A percentile compares a stretch with the other conserved stretches of the same genome.
Conservation (phyloP, 2,113 vertebrate genomes). For the Planiliza haematocheilus region DNA sequence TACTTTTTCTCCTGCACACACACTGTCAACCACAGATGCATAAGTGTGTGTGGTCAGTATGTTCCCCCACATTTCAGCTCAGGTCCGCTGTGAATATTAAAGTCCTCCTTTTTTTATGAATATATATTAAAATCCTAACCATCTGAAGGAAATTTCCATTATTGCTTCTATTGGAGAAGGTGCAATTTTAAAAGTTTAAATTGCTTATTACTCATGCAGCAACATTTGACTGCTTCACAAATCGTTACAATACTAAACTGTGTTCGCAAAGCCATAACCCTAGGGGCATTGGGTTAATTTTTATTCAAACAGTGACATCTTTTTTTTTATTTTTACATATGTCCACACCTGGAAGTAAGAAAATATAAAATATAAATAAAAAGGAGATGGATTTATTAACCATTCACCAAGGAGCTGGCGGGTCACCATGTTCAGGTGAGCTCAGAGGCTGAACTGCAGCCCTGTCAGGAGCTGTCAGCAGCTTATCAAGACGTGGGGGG, state of each 20-base stretch:
- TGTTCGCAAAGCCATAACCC: too few relatives aligned
- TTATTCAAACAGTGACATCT: too few relatives aligned
- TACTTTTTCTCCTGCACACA: slow-evolving; percentile 11
- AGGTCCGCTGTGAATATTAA: slow-evolving; percentile 19
- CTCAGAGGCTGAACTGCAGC: slow-evolving; percentile 23
- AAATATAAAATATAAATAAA: neutral
- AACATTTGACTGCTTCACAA: slow-evolving; percentile 3
- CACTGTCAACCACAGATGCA: slow-evolving; percentile 21
- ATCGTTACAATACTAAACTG: neutral
- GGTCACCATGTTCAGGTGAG: slow-evolving; percentile 57
- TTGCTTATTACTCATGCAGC: slow-evolving; percentile 17
- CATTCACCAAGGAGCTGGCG: neutral
- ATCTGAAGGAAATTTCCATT: slow-evolving; percentile 10
- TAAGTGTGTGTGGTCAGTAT: neutral
- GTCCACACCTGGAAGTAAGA: neutral
- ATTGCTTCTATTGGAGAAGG: slow-evolving; percentile 9
- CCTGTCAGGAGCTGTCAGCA: slow-evolving; percentile 56
- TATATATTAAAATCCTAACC: slow-evolving; percentile 26
- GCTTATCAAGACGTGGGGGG: slow-evolving; percentile 21
- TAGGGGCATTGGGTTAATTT: neutral
- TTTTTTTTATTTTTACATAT: too few relatives aligned
- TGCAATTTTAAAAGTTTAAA: slow-evolving; percentile 13
- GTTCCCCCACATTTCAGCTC: neutral
- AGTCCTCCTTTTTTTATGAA: slow-evolving; percentile 4
- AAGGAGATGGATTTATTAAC: slow-evolving; percentile 2